Evolutionary conservation across 2,113 vertebrate genomes (phyloP), one percentile per base, ranked within the genome.

Genomic region (Camelus dromedarius): DNA sequence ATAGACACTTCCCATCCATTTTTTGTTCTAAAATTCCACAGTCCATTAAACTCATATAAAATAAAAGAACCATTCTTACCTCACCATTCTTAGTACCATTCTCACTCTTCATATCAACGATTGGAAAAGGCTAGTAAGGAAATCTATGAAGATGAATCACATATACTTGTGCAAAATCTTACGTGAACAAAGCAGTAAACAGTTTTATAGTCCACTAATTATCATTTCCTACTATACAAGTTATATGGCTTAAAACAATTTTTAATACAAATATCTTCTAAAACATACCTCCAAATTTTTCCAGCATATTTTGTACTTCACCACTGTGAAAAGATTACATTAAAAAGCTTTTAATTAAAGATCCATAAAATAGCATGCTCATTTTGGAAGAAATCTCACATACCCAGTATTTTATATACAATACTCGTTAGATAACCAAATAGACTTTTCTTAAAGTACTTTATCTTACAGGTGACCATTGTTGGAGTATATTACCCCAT

Each of bases 281-380:
- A 82, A 97, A 87, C 54, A 97, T 98, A 99, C 99, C 99, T 98
- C 99, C 99, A 98, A 99, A 99, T 98, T 98, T 98, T 98, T 99
- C 99, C 98, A 99, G 93, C 99, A 99, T 99, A 89, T 98, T 99
- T 79, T 99, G 99, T 28, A 99, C 99, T 98, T 99, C 99, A 96
- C 98, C 99, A 93, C 99, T 99, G 86, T 86, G 96, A 98, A 98
- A 96, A 98, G 0, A 96, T 35, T 72, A 91, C 22, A 64, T 94
- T 82, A 76, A 73, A 86, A 81, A 91, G 30, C 5, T 81, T 88
- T 96, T 22, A 69, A 66, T 60, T 86, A 91, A 76, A 5, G n/a
- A 62, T 64, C 54, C 64, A 94, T 54, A 82, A 89, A 90, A 73
- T 83, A 93, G 60, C 81, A 96, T 84, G 69, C 56, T 26, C 93